Base-by-base conservation (phyloP, 2,888 invertebrate genomes). In the Dioctria linearis region DNA sequence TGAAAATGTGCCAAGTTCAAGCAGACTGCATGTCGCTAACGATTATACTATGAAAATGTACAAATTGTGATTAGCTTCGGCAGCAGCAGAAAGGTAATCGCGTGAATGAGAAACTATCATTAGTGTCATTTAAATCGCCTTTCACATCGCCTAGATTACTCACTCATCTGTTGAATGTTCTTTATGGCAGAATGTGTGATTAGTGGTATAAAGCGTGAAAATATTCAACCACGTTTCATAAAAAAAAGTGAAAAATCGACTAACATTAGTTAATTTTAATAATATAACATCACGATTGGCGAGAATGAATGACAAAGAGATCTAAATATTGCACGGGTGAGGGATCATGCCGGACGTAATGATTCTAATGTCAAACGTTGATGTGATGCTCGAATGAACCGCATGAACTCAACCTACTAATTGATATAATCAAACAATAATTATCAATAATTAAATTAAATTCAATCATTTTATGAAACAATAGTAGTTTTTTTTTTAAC, bases 11-110 rank as follows among this genome's bases (percentile, higher is more conserved):
- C 49, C 69, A 69, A 49, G 69, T 54, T 37, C 69, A 8, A 13
- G 69, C 63, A 76, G 76, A 76, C 76, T 76, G 76, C 37, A 63
- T 76, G 76, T 63, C 76, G 76, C 76, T 63, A 9, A n/a, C 59
- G n/a, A 39, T 42, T 57, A 39, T 13, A 25, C 8, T 37, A 25
- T 25, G 25, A 25, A 25, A 1, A 25, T 25, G 25, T 25, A 25
- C 25, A 25, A 1, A 25, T 25, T 25, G 25, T 25, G 25, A 25
- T 25, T 25, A 2, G 25, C 25, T 25, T 25, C 51, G 8, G 37
- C 51, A 49, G 40, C 65, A 65, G 40, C 11, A 49, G 11, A 54
- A 11, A 54, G 4, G 5, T 8, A 46, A n/a, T 54, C n/a, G n/a
- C 4, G 11, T 54, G 54, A 25, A 25, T 25, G 25, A 25, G 54